A percentile compares a stretch with the other conserved stretches of the same genome.
These are phyloP conservation scores for Coenobita brevimanus DNA, from an alignment of 1,140 invertebrate genomes.

Conservation along the genomic window DNA sequence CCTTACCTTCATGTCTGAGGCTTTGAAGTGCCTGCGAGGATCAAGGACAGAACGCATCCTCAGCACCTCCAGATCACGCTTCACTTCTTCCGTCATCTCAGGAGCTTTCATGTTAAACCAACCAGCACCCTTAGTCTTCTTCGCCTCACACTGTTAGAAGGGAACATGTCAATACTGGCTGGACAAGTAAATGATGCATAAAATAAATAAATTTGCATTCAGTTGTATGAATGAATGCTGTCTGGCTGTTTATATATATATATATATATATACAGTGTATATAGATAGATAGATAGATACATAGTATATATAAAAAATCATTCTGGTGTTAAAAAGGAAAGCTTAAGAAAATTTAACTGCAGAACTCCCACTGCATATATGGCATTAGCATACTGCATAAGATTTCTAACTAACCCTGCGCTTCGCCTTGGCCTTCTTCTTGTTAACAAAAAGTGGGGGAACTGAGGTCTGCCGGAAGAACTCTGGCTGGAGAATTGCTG, in stretches of 20 bases:
- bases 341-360: background rate
- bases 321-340: background rate
- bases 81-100: constrained; percentile 90
- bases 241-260: background rate
- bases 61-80: constrained; percentile 89
- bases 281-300: background rate
- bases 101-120: constrained; percentile 93
- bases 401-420: constrained; percentile 40
- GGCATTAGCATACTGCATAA: no score
- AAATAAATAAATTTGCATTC: background rate
- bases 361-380: no score
- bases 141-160: constrained; percentile 71
- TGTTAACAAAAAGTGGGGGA: constrained; percentile 31
- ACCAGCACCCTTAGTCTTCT: constrained; percentile 86
- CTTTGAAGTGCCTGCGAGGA: constrained; percentile 95
- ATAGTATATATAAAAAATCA: background rate
- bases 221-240: background rate
- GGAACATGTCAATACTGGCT: background rate
- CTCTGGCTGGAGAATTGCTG: constrained; percentile 41
- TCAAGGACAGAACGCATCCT: constrained; percentile 94
- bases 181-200: background rate
- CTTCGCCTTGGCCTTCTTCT: constrained; percentile 11
- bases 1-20: constrained; percentile 81
- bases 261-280: background rate
- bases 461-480: constrained; percentile 39